phyloP scores from a whole-genome alignment of 2,113 vertebrate genomes.

The Coreoperca whiteheadi region DNA sequence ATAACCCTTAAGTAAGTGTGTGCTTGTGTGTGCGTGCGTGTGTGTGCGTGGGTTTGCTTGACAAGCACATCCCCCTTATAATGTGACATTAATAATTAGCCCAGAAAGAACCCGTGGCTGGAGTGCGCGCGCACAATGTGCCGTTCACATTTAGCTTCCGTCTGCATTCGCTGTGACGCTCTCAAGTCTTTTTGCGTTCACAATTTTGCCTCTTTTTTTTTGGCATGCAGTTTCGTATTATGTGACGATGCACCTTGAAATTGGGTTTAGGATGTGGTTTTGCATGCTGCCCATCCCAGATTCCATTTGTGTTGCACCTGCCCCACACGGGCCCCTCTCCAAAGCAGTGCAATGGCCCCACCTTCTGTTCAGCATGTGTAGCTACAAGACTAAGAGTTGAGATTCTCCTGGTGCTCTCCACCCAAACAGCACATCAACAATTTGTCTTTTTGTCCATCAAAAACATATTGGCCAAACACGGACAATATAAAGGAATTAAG shows the following conservation, averaged over 20 bases:
- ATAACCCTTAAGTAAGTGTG: slow-evolving; percentile 74
- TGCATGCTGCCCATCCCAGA: slow-evolving; percentile 64
- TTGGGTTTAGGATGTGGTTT: slow-evolving; percentile 30
- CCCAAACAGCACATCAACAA: background rate
- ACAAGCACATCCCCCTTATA: slow-evolving; percentile 52
- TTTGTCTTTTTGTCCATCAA: background rate
- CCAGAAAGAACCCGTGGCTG: slow-evolving; percentile 20
- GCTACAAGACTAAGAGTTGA: slow-evolving; percentile 39
- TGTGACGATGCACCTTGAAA: slow-evolving; percentile 39
- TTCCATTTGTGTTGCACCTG: slow-evolving; percentile 57
- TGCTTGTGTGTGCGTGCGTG: slow-evolving; percentile 46
- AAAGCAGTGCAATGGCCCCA: slow-evolving; percentile 53
- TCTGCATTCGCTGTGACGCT: background rate
- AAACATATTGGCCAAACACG: background rate
- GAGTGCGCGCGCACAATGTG: background rate
- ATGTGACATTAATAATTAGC: slow-evolving; percentile 75
- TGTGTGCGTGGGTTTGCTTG: slow-evolving; percentile 30
- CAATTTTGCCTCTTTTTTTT: background rate
- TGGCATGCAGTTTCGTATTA: slow-evolving; percentile 47
- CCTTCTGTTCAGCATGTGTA: slow-evolving; percentile 52
- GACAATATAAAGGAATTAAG: background rate
- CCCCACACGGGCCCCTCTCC: background rate
- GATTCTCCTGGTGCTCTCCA: background rate
- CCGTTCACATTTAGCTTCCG: background rate
- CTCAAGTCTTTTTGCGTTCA: background rate